Evolutionary conservation across 2,888 invertebrate genomes (phyloP).

Genomic region (Melanotus villosus): DNA sequence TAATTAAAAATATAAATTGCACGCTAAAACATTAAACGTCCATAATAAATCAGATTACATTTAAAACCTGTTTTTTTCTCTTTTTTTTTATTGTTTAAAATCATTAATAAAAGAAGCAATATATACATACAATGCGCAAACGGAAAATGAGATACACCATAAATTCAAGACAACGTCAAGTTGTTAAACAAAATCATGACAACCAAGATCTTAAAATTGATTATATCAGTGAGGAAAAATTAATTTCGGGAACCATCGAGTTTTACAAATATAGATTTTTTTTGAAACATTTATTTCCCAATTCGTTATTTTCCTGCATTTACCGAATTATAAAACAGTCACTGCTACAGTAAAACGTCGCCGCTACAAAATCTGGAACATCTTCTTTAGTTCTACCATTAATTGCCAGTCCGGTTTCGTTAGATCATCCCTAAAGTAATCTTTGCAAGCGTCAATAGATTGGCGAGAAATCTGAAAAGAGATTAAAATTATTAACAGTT

Average conservation of each 20-base stretch:
- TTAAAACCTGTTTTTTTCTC: not conserved
- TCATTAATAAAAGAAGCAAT: slow-evolving; percentile 23
- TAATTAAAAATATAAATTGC: not conserved
- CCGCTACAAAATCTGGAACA: slow-evolving; percentile 92
- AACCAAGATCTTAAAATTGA: too few species aligned
- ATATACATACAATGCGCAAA: slow-evolving; percentile 14
- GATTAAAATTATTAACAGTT: not conserved
- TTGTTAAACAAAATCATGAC: not conserved
- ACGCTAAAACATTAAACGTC: not conserved
- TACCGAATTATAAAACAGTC: not conserved
- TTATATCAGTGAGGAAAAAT: not conserved
- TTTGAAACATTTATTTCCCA: slow-evolving; percentile 9
- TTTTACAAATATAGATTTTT: not conserved
- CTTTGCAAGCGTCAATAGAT: slow-evolving; percentile 99
- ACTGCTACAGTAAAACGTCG: not conserved
- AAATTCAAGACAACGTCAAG: not conserved
- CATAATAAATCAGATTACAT: not conserved
- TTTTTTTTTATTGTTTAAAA: not conserved
- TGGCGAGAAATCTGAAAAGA: slow-evolving; percentile 92
- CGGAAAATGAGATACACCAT: not conserved
- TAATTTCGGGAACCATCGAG: not conserved
- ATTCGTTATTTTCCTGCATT: slow-evolving; percentile 7
- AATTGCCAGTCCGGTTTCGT: slow-evolving; percentile 98
- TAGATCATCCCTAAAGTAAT: slow-evolving; percentile 98
- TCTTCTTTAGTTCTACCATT: slow-evolving; percentile 98